phyloP scores from a whole-genome alignment of 30 jellyfish, hydroid and myxozoan genomes.

The Pseudorhiza aurosa region DNA sequence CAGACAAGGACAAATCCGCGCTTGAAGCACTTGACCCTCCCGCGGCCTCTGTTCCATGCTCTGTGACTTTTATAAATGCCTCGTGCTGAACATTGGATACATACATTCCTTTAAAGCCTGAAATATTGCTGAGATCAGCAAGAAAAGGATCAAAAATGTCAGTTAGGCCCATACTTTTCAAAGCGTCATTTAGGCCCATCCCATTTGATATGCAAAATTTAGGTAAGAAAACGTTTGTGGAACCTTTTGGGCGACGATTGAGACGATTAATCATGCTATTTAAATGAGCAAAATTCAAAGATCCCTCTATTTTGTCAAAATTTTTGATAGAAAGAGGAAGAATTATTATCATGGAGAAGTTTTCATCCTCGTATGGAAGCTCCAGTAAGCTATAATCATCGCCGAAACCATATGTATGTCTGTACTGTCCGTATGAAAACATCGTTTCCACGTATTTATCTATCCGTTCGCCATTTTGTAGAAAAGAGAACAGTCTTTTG shows the following conservation, averaged over 20 bases:
- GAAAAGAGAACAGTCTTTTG: constrained; percentile 2
- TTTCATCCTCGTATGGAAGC: constrained; percentile 62
- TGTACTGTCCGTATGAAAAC: constrained; percentile 45
- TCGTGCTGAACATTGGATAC: constrained; percentile 78
- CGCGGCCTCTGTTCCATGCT: constrained; percentile 91
- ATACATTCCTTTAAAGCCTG: constrained; percentile 68
- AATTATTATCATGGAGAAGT: constrained; percentile 63
- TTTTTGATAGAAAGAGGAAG: constrained; percentile 56
- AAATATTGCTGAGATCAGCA: constrained; percentile 74
- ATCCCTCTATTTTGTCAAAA: constrained; percentile 23
- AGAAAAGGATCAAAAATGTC: constrained; percentile 62
- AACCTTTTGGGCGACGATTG: background rate
- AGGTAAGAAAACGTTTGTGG: constrained; percentile 64
- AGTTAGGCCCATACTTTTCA: constrained; percentile 62
- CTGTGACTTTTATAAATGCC: constrained; percentile 77
- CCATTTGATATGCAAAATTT: constrained; percentile 51
- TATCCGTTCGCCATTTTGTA: background rate
- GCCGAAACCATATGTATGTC: constrained; percentile 10
- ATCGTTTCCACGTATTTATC: constrained; percentile 65
- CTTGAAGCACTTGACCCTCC: constrained; percentile 68
- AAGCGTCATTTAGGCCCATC: constrained; percentile 9
- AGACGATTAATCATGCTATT: background rate
- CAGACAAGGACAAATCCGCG: constrained; percentile 21
- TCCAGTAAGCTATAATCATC: constrained; percentile 29
- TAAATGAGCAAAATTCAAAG: constrained; percentile 10